Evolutionary conservation across 2,888 invertebrate species (phyloP).

Genomic region (Nephrocerus scutellatus): DNA sequence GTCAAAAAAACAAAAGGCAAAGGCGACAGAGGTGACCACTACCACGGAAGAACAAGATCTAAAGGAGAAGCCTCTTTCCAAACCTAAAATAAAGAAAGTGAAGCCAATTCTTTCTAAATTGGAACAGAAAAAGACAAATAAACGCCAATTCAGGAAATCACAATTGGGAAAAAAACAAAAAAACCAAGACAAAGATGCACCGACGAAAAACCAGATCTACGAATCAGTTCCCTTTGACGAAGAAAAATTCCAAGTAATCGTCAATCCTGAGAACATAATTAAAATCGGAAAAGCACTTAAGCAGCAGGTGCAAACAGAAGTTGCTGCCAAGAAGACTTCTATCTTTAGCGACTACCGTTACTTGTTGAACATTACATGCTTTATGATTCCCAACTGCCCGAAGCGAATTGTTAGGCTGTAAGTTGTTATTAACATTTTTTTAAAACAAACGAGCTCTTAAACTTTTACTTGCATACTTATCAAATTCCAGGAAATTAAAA

Average conservation of each 20-base stretch:
- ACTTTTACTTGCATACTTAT: neutral
- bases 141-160: conserved; percentile 12
- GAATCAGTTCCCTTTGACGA: conserved; percentile 36
- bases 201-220: conserved; percentile 12
- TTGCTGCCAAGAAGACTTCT: conserved; percentile 30
- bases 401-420: conserved; percentile 58
- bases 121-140: conserved; percentile 10
- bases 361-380: conserved; percentile 43
- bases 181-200: conserved; percentile 11
- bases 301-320: conserved; percentile 29
- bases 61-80: conserved; percentile 3
- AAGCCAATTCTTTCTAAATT: conserved; percentile 8
- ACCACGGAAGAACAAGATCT: neutral
- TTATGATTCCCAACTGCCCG: conserved; percentile 58
- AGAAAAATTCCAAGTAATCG: conserved; percentile 31
- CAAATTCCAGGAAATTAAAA: conserved; percentile 48
- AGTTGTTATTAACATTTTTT: conserved; percentile 39
- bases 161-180: conserved; percentile 10
- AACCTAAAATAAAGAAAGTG: conserved; percentile 4
- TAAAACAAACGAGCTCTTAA: neutral
- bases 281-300: conserved; percentile 35
- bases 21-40: conserved; percentile 4
- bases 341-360: conserved; percentile 41
- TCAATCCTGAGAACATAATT: conserved; percentile 29
- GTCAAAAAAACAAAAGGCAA: conserved; percentile 4